phyloP scores from a whole-genome alignment of 2,888 invertebrate genomes.

The Drosophila limbata region DNA sequence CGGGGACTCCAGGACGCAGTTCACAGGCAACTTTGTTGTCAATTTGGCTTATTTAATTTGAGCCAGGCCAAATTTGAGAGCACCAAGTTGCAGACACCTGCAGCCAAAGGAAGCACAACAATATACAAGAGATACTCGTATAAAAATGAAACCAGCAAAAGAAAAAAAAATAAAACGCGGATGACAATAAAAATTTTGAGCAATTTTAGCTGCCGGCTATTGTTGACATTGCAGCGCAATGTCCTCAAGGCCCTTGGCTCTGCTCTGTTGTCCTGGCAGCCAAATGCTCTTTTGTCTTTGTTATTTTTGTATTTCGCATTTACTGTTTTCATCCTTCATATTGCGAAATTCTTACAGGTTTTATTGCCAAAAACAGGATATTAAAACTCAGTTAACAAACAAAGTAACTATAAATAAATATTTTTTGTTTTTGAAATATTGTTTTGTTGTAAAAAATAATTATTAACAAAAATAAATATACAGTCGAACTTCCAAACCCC shows the following conservation, averaged over 20 bases:
- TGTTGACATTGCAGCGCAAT: slow-evolving; percentile 21
- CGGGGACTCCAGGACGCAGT: slow-evolving; percentile 11
- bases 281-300: slow-evolving; percentile 8
- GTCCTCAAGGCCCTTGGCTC: slow-evolving; percentile 10
- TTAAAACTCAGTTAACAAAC: neutral
- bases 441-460: too few species aligned
- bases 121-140: slow-evolving; percentile 3
- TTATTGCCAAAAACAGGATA: neutral
- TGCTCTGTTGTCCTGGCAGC: slow-evolving; percentile 21
- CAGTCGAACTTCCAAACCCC: too few species aligned
- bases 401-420: neutral
- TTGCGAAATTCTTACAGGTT: slow-evolving; percentile 3
- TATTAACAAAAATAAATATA: too few species aligned
- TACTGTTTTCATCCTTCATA: slow-evolving; percentile 5
- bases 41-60: slow-evolving; percentile 76
- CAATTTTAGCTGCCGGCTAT: slow-evolving; percentile 55
- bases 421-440: neutral
- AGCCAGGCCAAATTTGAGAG: slow-evolving; percentile 51
- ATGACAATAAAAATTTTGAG: slow-evolving; percentile 58
- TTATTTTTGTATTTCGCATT: slow-evolving; percentile 21
- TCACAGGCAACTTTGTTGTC: slow-evolving; percentile 60
- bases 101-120: slow-evolving; percentile 32
- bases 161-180: slow-evolving; percentile 10
- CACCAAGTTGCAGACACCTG: slow-evolving; percentile 47
- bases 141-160: neutral